Evolutionary conservation across 2,797 vertebrate species (phyloP), one percentile per base, ranked within the genome.

Genomic region (Smutsia temminckii): DNA sequence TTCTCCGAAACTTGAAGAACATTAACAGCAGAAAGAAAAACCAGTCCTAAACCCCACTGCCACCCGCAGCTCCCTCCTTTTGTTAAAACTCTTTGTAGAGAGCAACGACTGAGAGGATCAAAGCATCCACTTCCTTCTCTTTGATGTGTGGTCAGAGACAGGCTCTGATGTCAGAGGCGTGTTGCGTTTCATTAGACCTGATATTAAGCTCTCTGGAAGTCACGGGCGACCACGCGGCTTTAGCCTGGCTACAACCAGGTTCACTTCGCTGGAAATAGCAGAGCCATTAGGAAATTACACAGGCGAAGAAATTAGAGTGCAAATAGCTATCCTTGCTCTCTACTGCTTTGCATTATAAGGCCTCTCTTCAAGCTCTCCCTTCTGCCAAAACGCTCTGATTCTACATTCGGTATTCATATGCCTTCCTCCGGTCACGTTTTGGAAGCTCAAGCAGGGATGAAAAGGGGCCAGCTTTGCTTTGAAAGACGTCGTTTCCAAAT

Each of bases 71-170:
- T 53, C 72, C 81, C 85, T 75, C 64, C 42, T 91, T 88, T 68
- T 71, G 89, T 80, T 66, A 87, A 88, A 95, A 71, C 29, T 25
- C 64, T 96, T 86, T 37, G 55, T 27, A 51, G 75, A 93, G n/a
- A 86, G 80, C 93, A 71, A 23, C 46, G 91, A 46, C 74, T 66
- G 46, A 79, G 84, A 83, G 85, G 94, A 97, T 96, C 96, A 97
- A 97, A 97, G 94, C 71, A 1, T 78, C 85, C 61, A 77, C 85
- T 97, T 97, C 93, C 81, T 89, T 79, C 51, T 84, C 96, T 97
- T 96, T 96, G 96, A 96, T 96, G 97, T 96, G 61, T 89, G 94
- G 80, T 72, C 80, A 17, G 79, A 89, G 85, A 27, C 32, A n/a
- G 72, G 77, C 77, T 87, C 92, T 90, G 81, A 95, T 88, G 90